Base-by-base conservation (phyloP, 2,888 invertebrate species). In the Chelonus formosanus region DNA sequence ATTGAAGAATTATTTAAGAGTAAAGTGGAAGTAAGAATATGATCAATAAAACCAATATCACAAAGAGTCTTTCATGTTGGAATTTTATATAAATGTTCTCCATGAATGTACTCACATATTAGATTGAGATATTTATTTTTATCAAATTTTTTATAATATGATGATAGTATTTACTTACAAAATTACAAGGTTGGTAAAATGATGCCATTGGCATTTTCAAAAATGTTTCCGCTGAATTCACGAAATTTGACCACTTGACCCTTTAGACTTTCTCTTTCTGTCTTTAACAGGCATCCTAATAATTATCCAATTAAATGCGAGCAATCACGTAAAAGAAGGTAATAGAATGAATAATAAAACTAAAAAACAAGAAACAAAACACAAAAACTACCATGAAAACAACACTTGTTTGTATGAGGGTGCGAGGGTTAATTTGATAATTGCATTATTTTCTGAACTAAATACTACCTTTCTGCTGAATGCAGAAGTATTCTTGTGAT, bases 361-460 rank as follows among this genome's bases (percentile, higher is more conserved):
- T 36, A 40, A n/a, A 59, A 36, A 36, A 36, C n/a, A 63, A n/a
- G 20, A 36, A 10, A 52, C 32, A 57, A 36, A 47, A 20, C 20
- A 20, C 20, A 48, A 56, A 52, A 57, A 40, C 10, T 54, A 45
- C 8, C 43, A 34, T 40, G 40, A 32, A 52, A 10, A 58, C 34
- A 58, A 34, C n/a, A 6, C 48, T 20, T 31, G 6, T 44, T 40
- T 52, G 73, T 74, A 74, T 69, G 75, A 73, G 78, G 74, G 79
- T 77, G 80, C 74, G 76, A 75, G 76, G 74, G 76, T 79, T 78
- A 80, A 81, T 80, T 80, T 77, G 80, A 80, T 80, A 80, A 81
- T 81, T 80, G 78, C 79, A 71, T 80, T 77, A 79, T 76, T 77
- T 77, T 76, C 74, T 72, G 71, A 70, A 73, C 69, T 74, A 80